Conservation (phyloP, 2,797 vertebrate species). For the Labroides dimidiatus region DNA sequence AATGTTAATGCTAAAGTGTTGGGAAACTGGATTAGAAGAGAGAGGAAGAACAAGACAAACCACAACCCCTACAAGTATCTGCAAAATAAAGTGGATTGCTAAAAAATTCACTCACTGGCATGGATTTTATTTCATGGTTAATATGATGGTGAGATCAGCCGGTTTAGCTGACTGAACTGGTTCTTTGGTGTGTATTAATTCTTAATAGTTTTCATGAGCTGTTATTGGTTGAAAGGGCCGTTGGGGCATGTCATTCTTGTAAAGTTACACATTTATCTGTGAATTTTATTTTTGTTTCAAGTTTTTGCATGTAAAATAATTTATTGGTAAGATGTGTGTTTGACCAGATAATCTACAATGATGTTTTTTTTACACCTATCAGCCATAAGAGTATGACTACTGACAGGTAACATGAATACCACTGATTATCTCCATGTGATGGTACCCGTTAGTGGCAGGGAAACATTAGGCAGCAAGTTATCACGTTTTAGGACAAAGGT, state of each 20-base stretch:
- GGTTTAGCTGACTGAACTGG: neutral
- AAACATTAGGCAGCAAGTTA: too few species aligned
- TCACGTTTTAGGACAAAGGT: too few species aligned
- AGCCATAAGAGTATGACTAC: too few species aligned
- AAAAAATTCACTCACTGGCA: neutral
- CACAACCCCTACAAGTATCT: neutral
- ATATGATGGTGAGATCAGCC: neutral
- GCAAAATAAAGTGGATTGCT: neutral
- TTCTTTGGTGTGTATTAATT: neutral
- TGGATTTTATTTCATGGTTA: neutral
- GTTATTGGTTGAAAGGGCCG: slow-evolving; percentile 1
- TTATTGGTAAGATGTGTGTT: neutral
- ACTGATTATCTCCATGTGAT: too few species aligned
- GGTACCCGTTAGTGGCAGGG: too few species aligned
- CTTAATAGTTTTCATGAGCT: neutral
- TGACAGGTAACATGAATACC: too few species aligned
- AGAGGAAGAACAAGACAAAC: slow-evolving; percentile 25
- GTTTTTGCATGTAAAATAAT: neutral
- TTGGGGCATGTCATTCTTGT: slow-evolving; percentile 8
- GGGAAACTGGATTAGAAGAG: slow-evolving; percentile 12
- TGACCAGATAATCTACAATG: neutral
- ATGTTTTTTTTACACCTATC: neutral
- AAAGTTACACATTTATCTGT: slow-evolving; percentile 5
- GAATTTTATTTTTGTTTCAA: neutral
- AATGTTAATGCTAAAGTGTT: slow-evolving; percentile 36